Evolutionary conservation across 2,888 invertebrate species (phyloP).

Genomic region (Hesperia comma): DNA sequence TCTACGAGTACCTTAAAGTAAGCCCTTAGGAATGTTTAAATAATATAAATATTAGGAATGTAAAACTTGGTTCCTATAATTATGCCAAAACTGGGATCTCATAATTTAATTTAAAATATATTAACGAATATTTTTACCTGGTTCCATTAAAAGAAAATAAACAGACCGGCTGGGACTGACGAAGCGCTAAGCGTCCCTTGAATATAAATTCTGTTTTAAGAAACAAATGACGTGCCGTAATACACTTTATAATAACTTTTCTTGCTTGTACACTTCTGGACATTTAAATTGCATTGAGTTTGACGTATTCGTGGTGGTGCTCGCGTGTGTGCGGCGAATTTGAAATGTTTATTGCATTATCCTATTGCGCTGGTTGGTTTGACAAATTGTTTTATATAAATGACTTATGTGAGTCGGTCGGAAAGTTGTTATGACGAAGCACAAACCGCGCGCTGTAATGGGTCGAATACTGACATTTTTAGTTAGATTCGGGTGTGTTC

Average conservation of each 20-base stretch:
- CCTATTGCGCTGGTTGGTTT: constrained; percentile 8
- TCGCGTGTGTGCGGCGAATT: constrained; percentile 8
- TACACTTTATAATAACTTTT: constrained; percentile 25
- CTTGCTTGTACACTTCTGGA: constrained; percentile 4
- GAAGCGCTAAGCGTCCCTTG: constrained; percentile 38
- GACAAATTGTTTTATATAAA: constrained; percentile 21
- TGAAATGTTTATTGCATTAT: constrained; percentile 17
- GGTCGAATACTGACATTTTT: too few relatives aligned
- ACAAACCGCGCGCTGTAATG: too few relatives aligned
- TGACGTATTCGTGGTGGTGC: neutral
- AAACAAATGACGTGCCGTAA: constrained; percentile 33
- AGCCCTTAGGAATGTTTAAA: neutral
- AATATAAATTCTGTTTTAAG: constrained; percentile 43
- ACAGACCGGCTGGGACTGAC: constrained; percentile 39
- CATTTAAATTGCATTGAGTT: constrained; percentile 15
- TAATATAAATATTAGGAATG: too few relatives aligned
- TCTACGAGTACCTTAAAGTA: neutral
- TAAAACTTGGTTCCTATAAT: neutral
- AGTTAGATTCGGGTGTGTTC: too few relatives aligned
- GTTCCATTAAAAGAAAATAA: constrained; percentile 45
- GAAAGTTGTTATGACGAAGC: neutral
- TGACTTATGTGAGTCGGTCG: neutral
- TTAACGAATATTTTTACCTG: constrained; percentile 26
- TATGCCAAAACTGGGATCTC: neutral
- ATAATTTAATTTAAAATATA: constrained; percentile 13